These are phyloP conservation scores for Bacillus rossius DNA, from an alignment of 1,140 invertebrate species.

Conservation along the genomic window DNA sequence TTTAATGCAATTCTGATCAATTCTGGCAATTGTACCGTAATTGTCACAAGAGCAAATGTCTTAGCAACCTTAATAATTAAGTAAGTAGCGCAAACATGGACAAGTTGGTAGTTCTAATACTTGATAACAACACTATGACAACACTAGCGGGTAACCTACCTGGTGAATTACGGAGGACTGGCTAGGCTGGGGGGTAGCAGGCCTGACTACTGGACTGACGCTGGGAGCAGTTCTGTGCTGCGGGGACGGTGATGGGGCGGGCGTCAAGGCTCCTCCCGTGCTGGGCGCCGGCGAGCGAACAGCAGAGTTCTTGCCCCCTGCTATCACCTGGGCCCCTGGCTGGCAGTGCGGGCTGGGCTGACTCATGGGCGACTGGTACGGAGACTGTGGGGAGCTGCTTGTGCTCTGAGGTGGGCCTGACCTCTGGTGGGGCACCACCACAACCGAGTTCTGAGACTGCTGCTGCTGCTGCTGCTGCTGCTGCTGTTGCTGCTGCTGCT, in stretches of 20 bases:
- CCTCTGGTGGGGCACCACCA: conserved; percentile 5
- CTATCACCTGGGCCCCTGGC: too few relatives aligned
- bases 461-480: conserved; percentile 6
- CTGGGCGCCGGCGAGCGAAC: too few relatives aligned
- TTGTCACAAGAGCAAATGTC: too few relatives aligned
- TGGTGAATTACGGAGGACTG: conserved; percentile 22
- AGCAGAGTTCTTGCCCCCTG: too few relatives aligned
- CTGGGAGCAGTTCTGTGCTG: conserved; percentile 19
- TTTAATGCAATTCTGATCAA: too few relatives aligned
- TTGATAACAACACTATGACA: too few relatives aligned
- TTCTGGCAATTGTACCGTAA: too few relatives aligned
- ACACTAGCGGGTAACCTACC: too few relatives aligned
- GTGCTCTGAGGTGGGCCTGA: not conserved
- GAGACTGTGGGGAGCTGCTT: not conserved
- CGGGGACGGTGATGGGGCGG: conserved; percentile 18
- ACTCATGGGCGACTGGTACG: not conserved
- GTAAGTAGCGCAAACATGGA: too few relatives aligned
- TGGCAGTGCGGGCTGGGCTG: too few relatives aligned
- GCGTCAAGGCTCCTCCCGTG: conserved; percentile 4
- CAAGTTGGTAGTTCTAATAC: too few relatives aligned
- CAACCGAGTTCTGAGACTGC: not conserved
- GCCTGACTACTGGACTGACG: conserved; percentile 4
- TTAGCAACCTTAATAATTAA: too few relatives aligned
- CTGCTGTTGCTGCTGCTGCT: not conserved
- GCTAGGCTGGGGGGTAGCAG: conserved; percentile 24